Evolutionary conservation across 2,113 vertebrate genomes (phyloP).

Genomic region (human (Homo sapiens)): DNA sequence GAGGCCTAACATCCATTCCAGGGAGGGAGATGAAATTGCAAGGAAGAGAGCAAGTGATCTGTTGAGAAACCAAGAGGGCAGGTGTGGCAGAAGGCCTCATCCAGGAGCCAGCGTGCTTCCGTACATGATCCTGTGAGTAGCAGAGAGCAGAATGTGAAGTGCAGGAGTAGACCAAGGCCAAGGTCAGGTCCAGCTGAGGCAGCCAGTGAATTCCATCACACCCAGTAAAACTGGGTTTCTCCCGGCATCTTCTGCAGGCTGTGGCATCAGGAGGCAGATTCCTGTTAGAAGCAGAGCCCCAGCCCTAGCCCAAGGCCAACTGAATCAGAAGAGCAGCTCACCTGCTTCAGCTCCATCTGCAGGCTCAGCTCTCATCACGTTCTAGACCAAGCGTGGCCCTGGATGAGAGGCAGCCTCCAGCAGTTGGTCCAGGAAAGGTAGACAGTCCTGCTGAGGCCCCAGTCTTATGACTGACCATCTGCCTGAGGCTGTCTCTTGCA

Average conservation of each 20-base stretch:
- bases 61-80: not conserved
- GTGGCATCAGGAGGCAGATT: not conserved
- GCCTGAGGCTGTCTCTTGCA: not conserved
- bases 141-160: not conserved
- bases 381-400: not conserved
- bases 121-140: not conserved
- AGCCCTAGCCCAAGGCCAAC: not conserved
- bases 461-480: not conserved
- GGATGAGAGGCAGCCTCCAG: not conserved
- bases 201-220: not conserved
- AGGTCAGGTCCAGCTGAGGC: not conserved
- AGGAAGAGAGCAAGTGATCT: not conserved
- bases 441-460: not conserved
- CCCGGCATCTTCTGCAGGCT: not conserved
- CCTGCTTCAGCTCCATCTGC: not conserved
- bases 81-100: not conserved
- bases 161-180: not conserved
- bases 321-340: not conserved
- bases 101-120: not conserved
- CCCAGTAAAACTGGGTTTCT: not conserved
- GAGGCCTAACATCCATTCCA: not conserved
- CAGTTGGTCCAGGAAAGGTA: not conserved
- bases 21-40: not conserved
- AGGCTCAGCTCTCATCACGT: not conserved
- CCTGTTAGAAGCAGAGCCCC: not conserved